Evolutionary conservation across 2,888 invertebrate species (phyloP).

Genomic region (Folsomia candida): DNA sequence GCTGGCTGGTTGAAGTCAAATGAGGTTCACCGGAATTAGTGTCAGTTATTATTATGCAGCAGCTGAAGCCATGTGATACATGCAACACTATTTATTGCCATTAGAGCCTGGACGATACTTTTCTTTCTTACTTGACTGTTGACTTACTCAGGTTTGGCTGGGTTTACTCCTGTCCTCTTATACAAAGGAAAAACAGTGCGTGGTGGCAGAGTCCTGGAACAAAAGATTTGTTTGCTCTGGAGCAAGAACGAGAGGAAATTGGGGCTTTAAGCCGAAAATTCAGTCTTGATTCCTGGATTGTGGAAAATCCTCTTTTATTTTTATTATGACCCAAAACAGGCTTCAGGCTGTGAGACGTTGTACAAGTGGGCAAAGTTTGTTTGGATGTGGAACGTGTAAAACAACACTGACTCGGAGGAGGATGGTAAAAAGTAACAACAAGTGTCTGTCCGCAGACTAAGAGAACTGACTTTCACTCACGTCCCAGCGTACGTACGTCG

Average conservation of each 20-base stretch:
- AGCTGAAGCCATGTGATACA: no score
- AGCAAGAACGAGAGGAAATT: background rate
- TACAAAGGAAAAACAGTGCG: background rate
- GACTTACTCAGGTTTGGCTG: background rate
- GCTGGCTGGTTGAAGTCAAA: no score
- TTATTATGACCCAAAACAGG: background rate
- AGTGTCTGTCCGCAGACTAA: background rate
- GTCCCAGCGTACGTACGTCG: background rate
- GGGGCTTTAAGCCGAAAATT: background rate
- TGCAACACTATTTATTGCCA: no score
- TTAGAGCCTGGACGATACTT: no score
- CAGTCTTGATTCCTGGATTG: slow-evolving; percentile 5
- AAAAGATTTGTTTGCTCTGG: background rate
- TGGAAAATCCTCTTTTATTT: slow-evolving; percentile 1
- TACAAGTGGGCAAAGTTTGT: background rate
- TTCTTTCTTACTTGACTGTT: background rate
- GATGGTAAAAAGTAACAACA: no score
- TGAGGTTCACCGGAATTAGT: no score
- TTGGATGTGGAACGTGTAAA: background rate
- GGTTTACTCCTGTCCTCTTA: background rate
- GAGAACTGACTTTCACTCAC: background rate
- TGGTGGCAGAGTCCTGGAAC: background rate
- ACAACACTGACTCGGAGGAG: no score
- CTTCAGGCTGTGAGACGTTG: background rate
- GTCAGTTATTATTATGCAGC: no score